Percentiles rank a stretch among this genome's conserved stretches.
phyloP scores from a whole-genome alignment of 2,888 invertebrate genomes.

The Sthenelais limicola region DNA sequence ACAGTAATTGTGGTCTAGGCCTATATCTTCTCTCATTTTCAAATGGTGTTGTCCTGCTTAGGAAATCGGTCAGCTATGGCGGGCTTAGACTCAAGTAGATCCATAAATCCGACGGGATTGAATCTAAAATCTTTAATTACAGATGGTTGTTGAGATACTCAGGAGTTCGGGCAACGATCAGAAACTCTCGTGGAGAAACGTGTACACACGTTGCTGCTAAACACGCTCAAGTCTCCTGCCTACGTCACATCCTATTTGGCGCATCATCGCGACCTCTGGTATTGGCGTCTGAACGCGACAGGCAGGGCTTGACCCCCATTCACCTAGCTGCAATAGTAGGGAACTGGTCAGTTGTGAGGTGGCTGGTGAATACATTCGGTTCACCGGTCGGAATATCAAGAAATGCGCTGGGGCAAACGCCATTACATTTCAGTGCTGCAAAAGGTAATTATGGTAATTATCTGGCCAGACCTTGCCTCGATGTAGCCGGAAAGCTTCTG shows the following conservation, averaged over 20 bases:
- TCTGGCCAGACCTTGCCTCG: no score
- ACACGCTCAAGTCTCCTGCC: constrained; percentile 50
- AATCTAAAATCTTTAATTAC: no score
- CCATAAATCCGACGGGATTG: no score
- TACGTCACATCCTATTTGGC: constrained; percentile 47
- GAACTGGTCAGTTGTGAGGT: constrained; percentile 46
- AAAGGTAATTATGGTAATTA: constrained; percentile 48
- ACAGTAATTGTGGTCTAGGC: no score
- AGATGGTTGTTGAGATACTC: constrained; percentile 52
- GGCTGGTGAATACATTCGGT: constrained; percentile 52
- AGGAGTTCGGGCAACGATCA: constrained; percentile 45
- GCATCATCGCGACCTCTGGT: constrained; percentile 4
- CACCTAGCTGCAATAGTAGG: constrained; percentile 52
- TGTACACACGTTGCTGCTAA: constrained; percentile 51
- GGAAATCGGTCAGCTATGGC: no score
- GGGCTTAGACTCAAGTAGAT: no score
- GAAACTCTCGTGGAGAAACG: constrained; percentile 51
- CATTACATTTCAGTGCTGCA: constrained; percentile 53
- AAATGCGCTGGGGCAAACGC: constrained; percentile 49
- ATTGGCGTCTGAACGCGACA: constrained; percentile 20
- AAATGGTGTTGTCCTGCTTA: no score
- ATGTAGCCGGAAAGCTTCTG: no score
- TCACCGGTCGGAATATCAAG: constrained; percentile 48
- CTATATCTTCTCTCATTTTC: no score
- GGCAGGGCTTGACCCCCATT: constrained; percentile 51